These are phyloP conservation scores for Hycleus phaleratus DNA, from an alignment of 1,140 invertebrate genomes.

Conservation along the genomic window DNA sequence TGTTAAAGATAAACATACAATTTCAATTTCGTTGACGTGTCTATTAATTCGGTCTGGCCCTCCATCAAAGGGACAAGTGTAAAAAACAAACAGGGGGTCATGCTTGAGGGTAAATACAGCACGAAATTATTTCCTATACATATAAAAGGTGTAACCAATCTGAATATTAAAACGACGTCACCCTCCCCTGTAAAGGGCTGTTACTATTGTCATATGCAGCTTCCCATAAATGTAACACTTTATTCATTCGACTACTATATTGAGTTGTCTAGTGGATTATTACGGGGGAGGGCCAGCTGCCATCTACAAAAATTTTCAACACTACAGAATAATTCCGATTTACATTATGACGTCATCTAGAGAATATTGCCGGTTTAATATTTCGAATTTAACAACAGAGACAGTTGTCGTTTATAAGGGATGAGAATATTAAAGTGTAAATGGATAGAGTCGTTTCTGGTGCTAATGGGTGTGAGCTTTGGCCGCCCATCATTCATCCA, in stretches of 20 bases:
- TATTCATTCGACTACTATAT: conserved; percentile 22
- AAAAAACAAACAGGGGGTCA: neutral
- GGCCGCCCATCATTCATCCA: conserved; percentile 1
- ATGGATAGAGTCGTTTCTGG: neutral
- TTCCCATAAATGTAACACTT: conserved; percentile 39
- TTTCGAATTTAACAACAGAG: too few species aligned
- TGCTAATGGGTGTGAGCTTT: neutral
- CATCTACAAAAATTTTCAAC: conserved; percentile 23
- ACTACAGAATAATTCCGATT: conserved; percentile 16
- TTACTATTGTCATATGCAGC: conserved; percentile 37
- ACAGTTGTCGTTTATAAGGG: neutral
- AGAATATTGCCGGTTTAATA: neutral
- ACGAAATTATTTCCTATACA: conserved; percentile 30
- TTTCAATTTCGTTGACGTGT: neutral
- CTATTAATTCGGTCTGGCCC: neutral
- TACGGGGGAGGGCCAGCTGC: conserved; percentile 32
- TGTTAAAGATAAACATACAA: neutral
- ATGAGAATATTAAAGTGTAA: neutral
- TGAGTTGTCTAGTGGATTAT: conserved; percentile 24
- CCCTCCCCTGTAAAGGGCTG: conserved; percentile 16
- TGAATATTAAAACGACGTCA: conserved; percentile 39
- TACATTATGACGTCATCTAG: conserved; percentile 7
- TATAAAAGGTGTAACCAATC: conserved; percentile 44
- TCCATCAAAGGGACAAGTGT: neutral
- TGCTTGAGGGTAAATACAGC: neutral